A percentile compares a stretch with the other conserved stretches of the same genome.
Evolutionary conservation across 2,797 vertebrate species (phyloP).

Genomic region (Novumbra hubbsi): DNA sequence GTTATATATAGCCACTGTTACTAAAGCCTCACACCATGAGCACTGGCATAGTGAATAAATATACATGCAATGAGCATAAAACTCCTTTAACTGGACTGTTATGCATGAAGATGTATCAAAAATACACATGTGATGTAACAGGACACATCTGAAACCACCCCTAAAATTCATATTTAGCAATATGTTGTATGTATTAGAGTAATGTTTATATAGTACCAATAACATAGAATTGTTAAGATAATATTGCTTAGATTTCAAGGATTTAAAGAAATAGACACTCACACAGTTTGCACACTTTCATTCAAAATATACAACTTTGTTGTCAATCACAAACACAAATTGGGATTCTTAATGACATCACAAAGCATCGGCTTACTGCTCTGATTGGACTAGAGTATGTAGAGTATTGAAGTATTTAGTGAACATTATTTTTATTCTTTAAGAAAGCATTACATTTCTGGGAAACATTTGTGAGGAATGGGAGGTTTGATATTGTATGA

Average conservation of each 20-base stretch:
- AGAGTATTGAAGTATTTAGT: too few species aligned
- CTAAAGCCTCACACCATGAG: constrained; percentile 5
- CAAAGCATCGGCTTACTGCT: too few species aligned
- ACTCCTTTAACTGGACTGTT: background rate
- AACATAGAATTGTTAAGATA: background rate
- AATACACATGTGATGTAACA: background rate
- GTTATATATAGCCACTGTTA: constrained; percentile 19
- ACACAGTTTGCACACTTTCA: too few species aligned
- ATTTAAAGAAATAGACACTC: background rate
- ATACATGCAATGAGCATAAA: background rate
- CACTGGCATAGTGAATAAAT: background rate
- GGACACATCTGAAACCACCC: background rate
- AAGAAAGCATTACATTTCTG: too few species aligned
- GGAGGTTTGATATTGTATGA: too few species aligned
- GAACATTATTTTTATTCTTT: too few species aligned
- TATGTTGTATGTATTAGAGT: background rate
- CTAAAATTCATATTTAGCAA: background rate
- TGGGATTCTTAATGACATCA: too few species aligned
- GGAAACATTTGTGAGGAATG: too few species aligned
- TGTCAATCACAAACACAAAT: too few species aligned
- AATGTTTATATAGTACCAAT: background rate
- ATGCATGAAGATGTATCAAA: background rate
- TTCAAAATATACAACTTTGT: too few species aligned
- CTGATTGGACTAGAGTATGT: too few species aligned
- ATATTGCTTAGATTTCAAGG: background rate